A percentile compares a stretch with the other conserved stretches of the same genome.
Evolutionary conservation across 2,888 invertebrate species (phyloP).

Genomic region (Liopterus haemorrhoidalis): DNA sequence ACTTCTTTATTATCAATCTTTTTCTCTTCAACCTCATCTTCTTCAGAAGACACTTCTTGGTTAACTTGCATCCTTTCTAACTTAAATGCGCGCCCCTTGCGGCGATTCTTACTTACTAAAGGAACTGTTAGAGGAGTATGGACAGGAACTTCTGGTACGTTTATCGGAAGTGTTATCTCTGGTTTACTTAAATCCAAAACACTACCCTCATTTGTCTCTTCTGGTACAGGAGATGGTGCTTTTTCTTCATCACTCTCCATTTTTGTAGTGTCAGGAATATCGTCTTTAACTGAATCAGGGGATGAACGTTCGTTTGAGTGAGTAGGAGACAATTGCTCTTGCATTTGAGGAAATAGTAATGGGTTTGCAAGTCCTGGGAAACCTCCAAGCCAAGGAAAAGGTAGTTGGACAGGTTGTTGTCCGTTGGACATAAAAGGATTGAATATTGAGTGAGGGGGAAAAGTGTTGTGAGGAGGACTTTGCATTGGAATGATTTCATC

Average conservation of each 20-base stretch:
- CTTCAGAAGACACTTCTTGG: constrained; percentile 29
- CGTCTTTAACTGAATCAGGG: constrained; percentile 14
- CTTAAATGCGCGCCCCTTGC: constrained; percentile 83
- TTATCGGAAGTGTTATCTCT: constrained; percentile 39
- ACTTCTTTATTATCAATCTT: constrained; percentile 38
- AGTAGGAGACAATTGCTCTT: constrained; percentile 7
- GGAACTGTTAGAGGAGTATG: constrained; percentile 45
- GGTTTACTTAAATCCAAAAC: constrained; percentile 54
- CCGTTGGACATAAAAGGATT: constrained; percentile 22
- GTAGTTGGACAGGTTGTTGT: constrained; percentile 12
- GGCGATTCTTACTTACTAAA: constrained; percentile 53
- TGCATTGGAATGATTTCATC: constrained; percentile 20
- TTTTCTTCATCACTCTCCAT: constrained; percentile 22
- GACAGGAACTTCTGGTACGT: constrained; percentile 28
- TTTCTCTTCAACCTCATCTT: constrained; percentile 49
- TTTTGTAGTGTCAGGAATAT: constrained; percentile 11
- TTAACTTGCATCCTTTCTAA: constrained; percentile 55
- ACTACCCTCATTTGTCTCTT: constrained; percentile 32
- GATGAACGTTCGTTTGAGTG: constrained; percentile 13
- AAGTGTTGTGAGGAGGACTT: constrained; percentile 27
- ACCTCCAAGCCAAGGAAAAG: constrained; percentile 31
- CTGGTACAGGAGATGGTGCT: constrained; percentile 23
- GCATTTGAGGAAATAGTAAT: constrained; percentile 32
- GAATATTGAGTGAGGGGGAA: constrained; percentile 11
- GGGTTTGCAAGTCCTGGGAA: constrained; percentile 36